Evolutionary conservation across 2,888 invertebrate species (phyloP).

Genomic region (Cinara cedri): DNA sequence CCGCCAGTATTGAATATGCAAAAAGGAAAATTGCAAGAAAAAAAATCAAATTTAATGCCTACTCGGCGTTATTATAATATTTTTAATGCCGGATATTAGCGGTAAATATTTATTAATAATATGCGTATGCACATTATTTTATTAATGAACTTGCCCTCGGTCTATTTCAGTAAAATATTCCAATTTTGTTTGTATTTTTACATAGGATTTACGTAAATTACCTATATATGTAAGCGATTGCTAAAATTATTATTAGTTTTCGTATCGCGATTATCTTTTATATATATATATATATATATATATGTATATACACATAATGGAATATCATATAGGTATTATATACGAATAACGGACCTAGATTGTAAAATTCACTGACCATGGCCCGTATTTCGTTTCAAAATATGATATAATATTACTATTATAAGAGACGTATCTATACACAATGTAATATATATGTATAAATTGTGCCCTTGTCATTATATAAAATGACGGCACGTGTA

Average conservation of each 20-base stretch:
- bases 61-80: too few species aligned
- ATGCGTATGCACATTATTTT: neutral
- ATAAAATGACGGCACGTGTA: slow-evolving; percentile 26
- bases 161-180: neutral
- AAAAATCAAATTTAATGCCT: too few species aligned
- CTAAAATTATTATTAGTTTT: slow-evolving; percentile 23
- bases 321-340: slow-evolving; percentile 23
- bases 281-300: too few species aligned
- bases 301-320: slow-evolving; percentile 24
- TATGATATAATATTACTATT: slow-evolving; percentile 49
- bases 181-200: neutral
- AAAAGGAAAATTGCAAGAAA: too few species aligned
- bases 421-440: slow-evolving; percentile 13
- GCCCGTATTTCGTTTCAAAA: slow-evolving; percentile 46
- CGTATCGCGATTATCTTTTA: neutral
- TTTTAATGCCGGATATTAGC: neutral
- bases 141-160: slow-evolving; percentile 19
- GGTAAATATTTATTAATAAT: too few species aligned
- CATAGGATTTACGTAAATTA: neutral
- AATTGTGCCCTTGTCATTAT: slow-evolving; percentile 50
- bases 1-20: too few species aligned
- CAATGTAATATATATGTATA: too few species aligned
- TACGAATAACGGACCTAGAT: slow-evolving; percentile 52
- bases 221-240: slow-evolving; percentile 14
- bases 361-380: slow-evolving; percentile 56